A percentile compares a stretch with the other conserved stretches of the same genome.
Conservation (phyloP, 2,113 vertebrate species). For the Chloropsis hardwickii region DNA sequence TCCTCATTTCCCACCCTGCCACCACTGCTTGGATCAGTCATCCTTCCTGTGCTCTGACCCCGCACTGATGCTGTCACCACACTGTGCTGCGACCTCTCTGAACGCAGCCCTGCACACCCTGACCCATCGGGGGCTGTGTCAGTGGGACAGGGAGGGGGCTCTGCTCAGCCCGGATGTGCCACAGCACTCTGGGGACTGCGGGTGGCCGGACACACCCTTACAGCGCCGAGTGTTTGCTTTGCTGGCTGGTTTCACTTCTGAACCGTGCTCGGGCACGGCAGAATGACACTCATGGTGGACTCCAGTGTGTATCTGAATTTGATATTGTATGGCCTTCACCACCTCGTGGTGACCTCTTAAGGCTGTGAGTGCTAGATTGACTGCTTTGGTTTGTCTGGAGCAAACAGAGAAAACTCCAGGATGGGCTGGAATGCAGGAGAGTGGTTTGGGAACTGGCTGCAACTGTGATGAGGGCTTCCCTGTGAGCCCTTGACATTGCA, state of each 20-base stretch:
- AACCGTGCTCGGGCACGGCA: accelerated
- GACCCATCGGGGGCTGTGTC: not conserved
- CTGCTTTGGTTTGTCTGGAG: not conserved
- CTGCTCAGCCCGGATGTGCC: accelerated
- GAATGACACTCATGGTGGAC: not conserved
- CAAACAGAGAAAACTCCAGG: not conserved
- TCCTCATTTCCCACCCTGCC: not conserved
- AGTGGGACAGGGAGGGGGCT: not conserved
- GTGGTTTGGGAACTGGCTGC: not conserved
- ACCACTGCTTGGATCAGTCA: not conserved
- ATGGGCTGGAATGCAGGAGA: not conserved
- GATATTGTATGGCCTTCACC: not conserved
- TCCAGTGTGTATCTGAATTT: not conserved
- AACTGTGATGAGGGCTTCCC: not conserved
- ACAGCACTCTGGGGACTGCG: accelerated
- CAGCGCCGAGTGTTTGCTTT: not conserved
- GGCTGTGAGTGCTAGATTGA: not conserved
- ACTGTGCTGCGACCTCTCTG: not conserved
- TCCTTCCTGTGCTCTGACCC: not conserved
- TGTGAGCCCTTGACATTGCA: not conserved
- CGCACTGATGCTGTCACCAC: not conserved
- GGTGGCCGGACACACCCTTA: not conserved
- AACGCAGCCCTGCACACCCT: not conserved
- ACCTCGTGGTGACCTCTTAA: not conserved
- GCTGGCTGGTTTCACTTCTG: not conserved